These are phyloP conservation scores for Heliconius charithonia DNA, from an alignment of 2,888 invertebrate genomes.

Conservation along the genomic window DNA sequence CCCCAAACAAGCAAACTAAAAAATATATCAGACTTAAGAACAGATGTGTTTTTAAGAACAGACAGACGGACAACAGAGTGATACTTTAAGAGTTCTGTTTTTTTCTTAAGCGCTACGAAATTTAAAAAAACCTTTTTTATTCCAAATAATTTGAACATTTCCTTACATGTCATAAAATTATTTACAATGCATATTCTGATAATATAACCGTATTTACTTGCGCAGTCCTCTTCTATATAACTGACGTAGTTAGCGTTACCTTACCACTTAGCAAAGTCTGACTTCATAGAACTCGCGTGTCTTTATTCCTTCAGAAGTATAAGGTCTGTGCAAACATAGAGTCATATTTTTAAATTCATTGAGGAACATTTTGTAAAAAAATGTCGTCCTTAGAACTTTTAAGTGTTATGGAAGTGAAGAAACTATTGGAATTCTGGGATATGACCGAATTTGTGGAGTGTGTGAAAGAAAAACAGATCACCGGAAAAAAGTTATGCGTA, in stretches of 20 bases:
- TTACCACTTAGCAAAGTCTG: slow-evolving; percentile 15
- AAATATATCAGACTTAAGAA: too few species aligned
- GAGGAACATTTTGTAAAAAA: not conserved
- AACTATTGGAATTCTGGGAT: slow-evolving; percentile 58
- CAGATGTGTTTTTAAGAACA: too few species aligned
- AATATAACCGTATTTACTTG: not conserved
- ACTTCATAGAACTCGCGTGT: not conserved
- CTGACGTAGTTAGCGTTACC: not conserved
- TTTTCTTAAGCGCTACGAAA: too few species aligned
- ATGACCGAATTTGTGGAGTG: slow-evolving; percentile 66
- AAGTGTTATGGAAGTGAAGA: slow-evolving; percentile 57
- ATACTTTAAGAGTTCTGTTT: too few species aligned
- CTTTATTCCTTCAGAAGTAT: not conserved
- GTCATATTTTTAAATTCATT: not conserved
- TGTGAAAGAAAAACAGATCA: slow-evolving; percentile 60
- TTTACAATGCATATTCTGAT: not conserved
- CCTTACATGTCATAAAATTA: not conserved
- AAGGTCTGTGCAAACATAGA: not conserved
- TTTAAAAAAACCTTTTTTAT: too few species aligned
- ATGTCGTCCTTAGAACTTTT: slow-evolving; percentile 56
- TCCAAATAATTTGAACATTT: too few species aligned
- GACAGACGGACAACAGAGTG: too few species aligned
- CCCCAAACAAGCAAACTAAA: too few species aligned
- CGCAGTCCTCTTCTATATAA: not conserved
- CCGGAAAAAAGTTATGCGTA: slow-evolving; percentile 69